Evolutionary conservation across 30 jellyfish, hydroid and myxozoan genomes (phyloP).

Genomic region (Turritopsis dohrnii): DNA sequence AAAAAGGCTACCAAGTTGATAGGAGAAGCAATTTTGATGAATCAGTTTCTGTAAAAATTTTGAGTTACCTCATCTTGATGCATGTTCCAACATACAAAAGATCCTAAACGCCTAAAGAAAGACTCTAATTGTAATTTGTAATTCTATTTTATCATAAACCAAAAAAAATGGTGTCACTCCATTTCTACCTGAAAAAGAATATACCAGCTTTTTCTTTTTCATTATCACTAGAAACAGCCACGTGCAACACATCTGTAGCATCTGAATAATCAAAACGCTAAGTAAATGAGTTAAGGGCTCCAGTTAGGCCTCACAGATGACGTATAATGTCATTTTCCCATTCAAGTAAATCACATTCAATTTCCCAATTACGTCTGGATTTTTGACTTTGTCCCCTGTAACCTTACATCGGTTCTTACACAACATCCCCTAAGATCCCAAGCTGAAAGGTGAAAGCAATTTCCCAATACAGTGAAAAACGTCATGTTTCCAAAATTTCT

Average conservation of each 20-base stretch:
- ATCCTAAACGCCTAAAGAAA: constrained; percentile 65
- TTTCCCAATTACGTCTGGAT: too few relatives aligned
- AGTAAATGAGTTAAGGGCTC: not conserved
- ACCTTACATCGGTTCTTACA: too few relatives aligned
- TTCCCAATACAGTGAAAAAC: too few relatives aligned
- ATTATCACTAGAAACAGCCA: constrained; percentile 16
- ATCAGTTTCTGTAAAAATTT: too few relatives aligned
- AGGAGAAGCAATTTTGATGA: not conserved
- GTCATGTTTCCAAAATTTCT: too few relatives aligned
- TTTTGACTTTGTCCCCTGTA: too few relatives aligned
- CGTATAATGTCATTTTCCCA: too few relatives aligned
- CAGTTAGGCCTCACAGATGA: not conserved
- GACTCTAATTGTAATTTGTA: not conserved
- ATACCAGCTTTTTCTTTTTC: constrained; percentile 45
- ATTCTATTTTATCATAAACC: too few relatives aligned
- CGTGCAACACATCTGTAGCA: constrained; percentile 67
- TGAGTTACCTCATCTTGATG: constrained; percentile 55
- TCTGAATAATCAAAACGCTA: constrained; percentile 11
- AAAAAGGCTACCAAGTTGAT: not conserved
- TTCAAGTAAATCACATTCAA: too few relatives aligned
- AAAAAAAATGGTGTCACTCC: not conserved
- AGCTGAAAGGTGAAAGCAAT: too few relatives aligned
- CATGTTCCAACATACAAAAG: constrained; percentile 91
- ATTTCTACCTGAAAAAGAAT: constrained; percentile 55
- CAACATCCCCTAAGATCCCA: too few relatives aligned